Percentiles rank a stretch among this genome's conserved stretches.
These are phyloP conservation scores for Thymelicus acteon DNA, from an alignment of 2,888 invertebrate species.

Conservation along the genomic window DNA sequence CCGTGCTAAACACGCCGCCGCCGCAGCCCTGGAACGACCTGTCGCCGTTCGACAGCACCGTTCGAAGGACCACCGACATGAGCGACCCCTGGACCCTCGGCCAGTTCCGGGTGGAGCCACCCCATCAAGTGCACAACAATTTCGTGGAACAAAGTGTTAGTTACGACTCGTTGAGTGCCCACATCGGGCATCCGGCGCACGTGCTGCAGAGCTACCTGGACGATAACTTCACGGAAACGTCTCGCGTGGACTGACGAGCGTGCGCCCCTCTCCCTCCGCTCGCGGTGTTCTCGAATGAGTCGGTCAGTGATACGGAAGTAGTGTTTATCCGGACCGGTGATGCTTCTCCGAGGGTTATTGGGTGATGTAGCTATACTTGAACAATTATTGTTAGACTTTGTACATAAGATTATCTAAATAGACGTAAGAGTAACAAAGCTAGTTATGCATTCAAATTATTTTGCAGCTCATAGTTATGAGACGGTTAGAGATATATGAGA, in stretches of 20 bases:
- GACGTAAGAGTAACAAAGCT: constrained; percentile 74
- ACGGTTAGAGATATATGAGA: constrained; percentile 56
- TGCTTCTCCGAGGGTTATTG: constrained; percentile 44
- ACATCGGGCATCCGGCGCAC: constrained; percentile 59
- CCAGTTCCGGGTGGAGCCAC: constrained; percentile 74
- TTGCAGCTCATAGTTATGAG: constrained; percentile 70
- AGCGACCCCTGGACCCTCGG: constrained; percentile 74
- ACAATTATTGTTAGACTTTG: constrained; percentile 76
- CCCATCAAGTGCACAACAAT: constrained; percentile 67
- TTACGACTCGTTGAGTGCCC: constrained; percentile 69
- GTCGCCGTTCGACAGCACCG: constrained; percentile 63
- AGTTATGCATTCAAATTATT: constrained; percentile 77
- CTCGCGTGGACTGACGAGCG: constrained; percentile 74
- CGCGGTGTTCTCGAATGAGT: constrained; percentile 10
- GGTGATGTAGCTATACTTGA: constrained; percentile 68
- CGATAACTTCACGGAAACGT: constrained; percentile 68
- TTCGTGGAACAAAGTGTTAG: constrained; percentile 73
- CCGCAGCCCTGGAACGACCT: constrained; percentile 67
- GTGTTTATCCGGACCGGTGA: constrained; percentile 11
- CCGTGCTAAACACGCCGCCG: constrained; percentile 67
- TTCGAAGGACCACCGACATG: constrained; percentile 58
- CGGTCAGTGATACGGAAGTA: constrained; percentile 3
- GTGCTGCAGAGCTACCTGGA: constrained; percentile 68
- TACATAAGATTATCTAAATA: constrained; percentile 81
- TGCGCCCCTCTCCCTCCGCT: constrained; percentile 23